Evolutionary conservation across 2,797 vertebrate species (phyloP).

Genomic region (Muscicapa striata): DNA sequence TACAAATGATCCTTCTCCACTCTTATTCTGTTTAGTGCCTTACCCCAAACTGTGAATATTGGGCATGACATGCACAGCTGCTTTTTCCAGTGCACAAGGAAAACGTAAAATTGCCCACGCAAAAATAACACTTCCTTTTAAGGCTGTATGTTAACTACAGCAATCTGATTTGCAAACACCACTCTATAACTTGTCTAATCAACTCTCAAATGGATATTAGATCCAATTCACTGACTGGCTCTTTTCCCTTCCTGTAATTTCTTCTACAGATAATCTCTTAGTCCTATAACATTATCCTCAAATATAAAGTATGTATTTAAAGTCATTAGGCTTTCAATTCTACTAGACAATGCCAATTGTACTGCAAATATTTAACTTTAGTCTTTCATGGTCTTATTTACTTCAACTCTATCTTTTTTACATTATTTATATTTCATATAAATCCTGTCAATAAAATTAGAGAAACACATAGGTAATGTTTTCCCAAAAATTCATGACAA

Average conservation of each 20-base stretch:
- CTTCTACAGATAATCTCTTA: background rate
- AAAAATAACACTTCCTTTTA: background rate
- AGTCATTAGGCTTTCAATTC: background rate
- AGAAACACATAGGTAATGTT: background rate
- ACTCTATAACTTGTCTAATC: background rate
- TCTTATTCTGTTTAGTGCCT: background rate
- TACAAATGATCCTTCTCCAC: background rate
- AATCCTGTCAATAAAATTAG: background rate
- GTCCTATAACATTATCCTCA: background rate
- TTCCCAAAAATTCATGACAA: background rate
- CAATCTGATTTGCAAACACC: background rate
- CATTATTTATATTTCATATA: background rate
- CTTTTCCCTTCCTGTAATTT: background rate
- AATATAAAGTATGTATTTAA: background rate
- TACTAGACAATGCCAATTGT: background rate
- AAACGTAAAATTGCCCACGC: background rate
- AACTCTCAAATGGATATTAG: background rate
- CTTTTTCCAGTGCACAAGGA: background rate
- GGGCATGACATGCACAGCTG: background rate
- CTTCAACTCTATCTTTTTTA: background rate
- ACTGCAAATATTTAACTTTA: background rate
- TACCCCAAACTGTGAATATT: background rate
- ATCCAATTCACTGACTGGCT: background rate
- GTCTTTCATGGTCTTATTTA: background rate
- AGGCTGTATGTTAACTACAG: background rate